A percentile compares a stretch with the other conserved stretches of the same genome.
Evolutionary conservation across 2,888 invertebrate genomes (phyloP).

Genomic region (Idaea biselata): DNA sequence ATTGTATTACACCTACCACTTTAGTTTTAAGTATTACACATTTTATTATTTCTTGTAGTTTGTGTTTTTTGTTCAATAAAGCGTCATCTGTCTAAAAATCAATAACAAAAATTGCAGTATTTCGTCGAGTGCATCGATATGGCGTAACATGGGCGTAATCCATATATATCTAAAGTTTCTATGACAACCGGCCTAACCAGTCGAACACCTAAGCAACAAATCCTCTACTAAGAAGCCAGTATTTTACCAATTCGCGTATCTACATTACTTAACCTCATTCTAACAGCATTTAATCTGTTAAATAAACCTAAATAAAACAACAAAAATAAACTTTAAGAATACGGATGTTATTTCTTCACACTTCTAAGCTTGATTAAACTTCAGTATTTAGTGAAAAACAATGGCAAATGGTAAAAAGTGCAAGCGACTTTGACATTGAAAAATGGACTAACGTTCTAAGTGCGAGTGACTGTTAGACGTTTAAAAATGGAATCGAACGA

Average conservation of each 20-base stretch:
- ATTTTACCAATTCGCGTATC: no score
- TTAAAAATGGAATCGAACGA: slow-evolving; percentile 58
- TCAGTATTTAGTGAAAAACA: slow-evolving; percentile 29
- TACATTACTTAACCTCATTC: not conserved
- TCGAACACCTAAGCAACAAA: no score
- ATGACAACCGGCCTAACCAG: not conserved
- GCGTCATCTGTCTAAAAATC: no score
- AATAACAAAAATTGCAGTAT: no score
- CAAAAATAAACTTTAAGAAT: not conserved
- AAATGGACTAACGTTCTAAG: slow-evolving; percentile 28
- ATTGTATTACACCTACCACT: no score
- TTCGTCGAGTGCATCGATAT: no score
- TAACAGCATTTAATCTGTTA: not conserved
- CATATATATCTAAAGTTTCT: not conserved
- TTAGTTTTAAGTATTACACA: no score
- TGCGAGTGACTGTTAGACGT: slow-evolving; percentile 44
- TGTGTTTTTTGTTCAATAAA: no score
- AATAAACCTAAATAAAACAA: not conserved
- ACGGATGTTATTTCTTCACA: not conserved
- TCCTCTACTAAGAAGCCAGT: no score
- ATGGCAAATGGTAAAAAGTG: slow-evolving; percentile 9
- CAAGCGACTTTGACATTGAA: slow-evolving; percentile 25
- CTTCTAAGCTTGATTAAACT: slow-evolving; percentile 3
- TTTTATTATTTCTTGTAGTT: no score
- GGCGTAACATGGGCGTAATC: not conserved